phyloP scores from a whole-genome alignment of 2,113 vertebrate genomes.

The Hippocampus zosterae region DNA sequence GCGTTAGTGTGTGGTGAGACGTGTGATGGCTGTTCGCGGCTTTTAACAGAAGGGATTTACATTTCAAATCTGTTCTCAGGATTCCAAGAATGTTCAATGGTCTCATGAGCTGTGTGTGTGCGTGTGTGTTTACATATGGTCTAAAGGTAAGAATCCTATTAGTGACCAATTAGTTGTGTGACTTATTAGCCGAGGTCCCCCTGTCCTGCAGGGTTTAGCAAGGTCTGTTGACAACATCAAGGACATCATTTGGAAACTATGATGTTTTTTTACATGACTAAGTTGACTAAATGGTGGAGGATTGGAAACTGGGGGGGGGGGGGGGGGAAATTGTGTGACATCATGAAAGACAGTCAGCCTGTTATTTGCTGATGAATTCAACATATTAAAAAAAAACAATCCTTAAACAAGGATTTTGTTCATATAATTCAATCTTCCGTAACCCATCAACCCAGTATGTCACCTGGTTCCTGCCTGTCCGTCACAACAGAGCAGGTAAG shows the following conservation, averaged over 20 bases:
- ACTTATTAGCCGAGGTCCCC: slow-evolving; percentile 14
- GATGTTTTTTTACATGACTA: not conserved
- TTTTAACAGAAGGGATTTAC: slow-evolving; percentile 39
- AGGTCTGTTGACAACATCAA: not conserved
- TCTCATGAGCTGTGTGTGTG: slow-evolving; percentile 12
- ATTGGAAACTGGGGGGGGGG: not conserved
- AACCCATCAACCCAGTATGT: too few species aligned
- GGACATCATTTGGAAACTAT: not conserved
- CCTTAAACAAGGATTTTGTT: not conserved
- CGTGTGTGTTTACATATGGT: slow-evolving; percentile 12
- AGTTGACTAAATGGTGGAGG: not conserved
- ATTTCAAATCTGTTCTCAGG: slow-evolving; percentile 42
- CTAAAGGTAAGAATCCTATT: slow-evolving; percentile 54
- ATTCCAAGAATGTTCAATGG: slow-evolving; percentile 26
- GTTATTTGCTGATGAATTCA: not conserved
- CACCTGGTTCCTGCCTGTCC: too few species aligned
- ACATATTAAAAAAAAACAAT: not conserved
- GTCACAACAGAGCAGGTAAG: too few species aligned
- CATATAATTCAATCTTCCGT: not conserved
- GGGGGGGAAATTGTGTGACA: not conserved
- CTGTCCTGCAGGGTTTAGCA: not conserved
- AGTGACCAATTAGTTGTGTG: slow-evolving; percentile 21
- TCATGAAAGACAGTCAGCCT: not conserved
- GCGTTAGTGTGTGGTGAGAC: not conserved
- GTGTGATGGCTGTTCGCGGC: not conserved